Conservation (phyloP, 2,797 vertebrate genomes). For the Delichon dasypus region DNA sequence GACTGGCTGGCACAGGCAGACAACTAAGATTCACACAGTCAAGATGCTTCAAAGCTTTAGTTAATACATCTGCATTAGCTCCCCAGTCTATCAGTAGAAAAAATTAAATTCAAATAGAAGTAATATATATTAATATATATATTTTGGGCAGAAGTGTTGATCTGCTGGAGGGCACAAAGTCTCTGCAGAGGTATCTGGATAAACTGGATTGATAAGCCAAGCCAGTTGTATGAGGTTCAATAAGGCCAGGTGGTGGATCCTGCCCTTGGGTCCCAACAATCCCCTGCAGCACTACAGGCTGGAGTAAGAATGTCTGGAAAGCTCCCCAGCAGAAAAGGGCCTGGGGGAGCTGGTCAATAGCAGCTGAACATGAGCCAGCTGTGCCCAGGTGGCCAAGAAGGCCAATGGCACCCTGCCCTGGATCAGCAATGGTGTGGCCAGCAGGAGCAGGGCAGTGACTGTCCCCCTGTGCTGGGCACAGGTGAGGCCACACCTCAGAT, state of each 20-base stretch:
- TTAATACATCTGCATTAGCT: not conserved
- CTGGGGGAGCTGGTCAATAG: not conserved
- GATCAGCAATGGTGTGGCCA: not conserved
- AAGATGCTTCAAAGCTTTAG: not conserved
- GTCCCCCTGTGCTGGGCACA: fast-evolving
- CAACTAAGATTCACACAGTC: not conserved
- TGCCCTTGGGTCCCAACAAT: not conserved
- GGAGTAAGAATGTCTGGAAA: not conserved
- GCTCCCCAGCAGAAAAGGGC: not conserved
- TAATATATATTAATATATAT: not conserved
- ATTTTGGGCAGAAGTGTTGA: not conserved
- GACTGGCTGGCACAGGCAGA: not conserved
- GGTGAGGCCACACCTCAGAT: fast-evolving
- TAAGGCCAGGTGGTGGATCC: not conserved
- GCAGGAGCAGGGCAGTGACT: fast-evolving
- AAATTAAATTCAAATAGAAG: not conserved
- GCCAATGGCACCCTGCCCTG: not conserved
- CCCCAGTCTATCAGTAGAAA: not conserved
- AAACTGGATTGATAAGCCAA: not conserved
- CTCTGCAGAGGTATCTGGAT: not conserved
- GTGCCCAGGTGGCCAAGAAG: not conserved
- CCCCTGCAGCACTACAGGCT: fast-evolving
- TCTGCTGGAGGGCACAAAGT: not conserved
- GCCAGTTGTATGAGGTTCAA: not conserved
- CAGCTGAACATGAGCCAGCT: fast-evolving